Percentiles rank a stretch among this genome's conserved stretches.
These are phyloP conservation scores for Cavia aperea DNA, from an alignment of 2,113 vertebrate species.

Conservation along the genomic window DNA sequence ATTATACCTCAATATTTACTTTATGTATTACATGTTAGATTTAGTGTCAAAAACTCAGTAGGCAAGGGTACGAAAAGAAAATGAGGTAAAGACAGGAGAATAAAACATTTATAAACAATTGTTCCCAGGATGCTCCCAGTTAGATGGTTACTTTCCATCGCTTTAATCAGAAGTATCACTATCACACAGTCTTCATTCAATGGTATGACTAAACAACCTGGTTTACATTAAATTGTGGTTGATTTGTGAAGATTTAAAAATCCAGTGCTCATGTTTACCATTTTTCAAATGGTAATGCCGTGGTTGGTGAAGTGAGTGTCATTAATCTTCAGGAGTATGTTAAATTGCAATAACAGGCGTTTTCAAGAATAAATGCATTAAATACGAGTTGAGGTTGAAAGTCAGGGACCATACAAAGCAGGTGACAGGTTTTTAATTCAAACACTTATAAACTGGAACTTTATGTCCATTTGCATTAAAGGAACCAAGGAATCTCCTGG, in stretches of 20 bases:
- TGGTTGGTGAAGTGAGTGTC: not conserved
- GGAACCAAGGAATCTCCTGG: not conserved
- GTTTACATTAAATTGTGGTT: not conserved
- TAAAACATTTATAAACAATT: not conserved
- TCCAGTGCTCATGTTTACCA: not conserved
- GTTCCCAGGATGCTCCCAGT: not conserved
- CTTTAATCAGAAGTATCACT: not conserved
- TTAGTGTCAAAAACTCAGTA: not conserved
- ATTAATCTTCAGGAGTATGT: not conserved
- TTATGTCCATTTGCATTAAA: not conserved
- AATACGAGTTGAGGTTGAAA: not conserved
- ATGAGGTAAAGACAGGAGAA: not conserved
- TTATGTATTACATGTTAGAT: not conserved
- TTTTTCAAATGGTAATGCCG: not conserved
- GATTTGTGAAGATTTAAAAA: conserved; percentile 22
- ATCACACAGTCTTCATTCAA: not conserved
- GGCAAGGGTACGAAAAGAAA: not conserved
- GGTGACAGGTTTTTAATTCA: not conserved
- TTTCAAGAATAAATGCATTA: not conserved
- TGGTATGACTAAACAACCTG: not conserved
- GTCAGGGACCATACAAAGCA: not conserved
- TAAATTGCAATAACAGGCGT: not conserved
- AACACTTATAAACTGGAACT: not conserved
- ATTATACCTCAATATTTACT: conserved; percentile 10
- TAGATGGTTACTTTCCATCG: not conserved